phyloP scores from a whole-genome alignment of 2,888 invertebrate genomes.

The Callimorpha dominula region DNA sequence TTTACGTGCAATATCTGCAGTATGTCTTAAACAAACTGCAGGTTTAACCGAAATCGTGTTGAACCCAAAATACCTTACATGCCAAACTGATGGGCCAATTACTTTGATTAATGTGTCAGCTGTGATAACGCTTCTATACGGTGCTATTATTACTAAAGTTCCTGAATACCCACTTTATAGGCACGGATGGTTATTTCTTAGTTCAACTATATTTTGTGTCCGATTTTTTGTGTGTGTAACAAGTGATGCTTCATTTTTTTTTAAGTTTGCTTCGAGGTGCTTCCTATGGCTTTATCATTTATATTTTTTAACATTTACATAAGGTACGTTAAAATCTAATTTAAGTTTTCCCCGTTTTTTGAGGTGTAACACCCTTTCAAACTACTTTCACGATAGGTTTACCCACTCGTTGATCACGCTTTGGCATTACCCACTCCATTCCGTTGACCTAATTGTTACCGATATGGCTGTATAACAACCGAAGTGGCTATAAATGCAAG shows the following conservation, averaged over 20 bases:
- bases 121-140: too few species aligned
- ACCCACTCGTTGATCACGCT: conserved; percentile 64
- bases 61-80: conserved; percentile 23
- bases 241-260: neutral
- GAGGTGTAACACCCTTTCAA: conserved; percentile 33
- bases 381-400: conserved; percentile 63
- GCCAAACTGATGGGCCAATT: conserved; percentile 35
- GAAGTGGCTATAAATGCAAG: conserved; percentile 81
- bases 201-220: neutral
- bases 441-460: conserved; percentile 82
- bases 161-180: neutral
- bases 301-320: neutral
- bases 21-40: neutral
- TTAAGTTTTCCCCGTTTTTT: conserved; percentile 9
- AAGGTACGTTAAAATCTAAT: neutral
- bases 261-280: neutral
- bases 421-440: conserved; percentile 77
- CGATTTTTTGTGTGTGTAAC: neutral
- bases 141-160: too few species aligned
- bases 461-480: conserved; percentile 73
- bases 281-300: neutral
- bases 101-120: conserved; percentile 30
- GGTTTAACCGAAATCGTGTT: conserved; percentile 13
- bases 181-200: neutral
- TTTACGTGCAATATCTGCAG: neutral